Base-by-base conservation (phyloP, 2,888 invertebrate genomes). In the Cephalotes varians region DNA sequence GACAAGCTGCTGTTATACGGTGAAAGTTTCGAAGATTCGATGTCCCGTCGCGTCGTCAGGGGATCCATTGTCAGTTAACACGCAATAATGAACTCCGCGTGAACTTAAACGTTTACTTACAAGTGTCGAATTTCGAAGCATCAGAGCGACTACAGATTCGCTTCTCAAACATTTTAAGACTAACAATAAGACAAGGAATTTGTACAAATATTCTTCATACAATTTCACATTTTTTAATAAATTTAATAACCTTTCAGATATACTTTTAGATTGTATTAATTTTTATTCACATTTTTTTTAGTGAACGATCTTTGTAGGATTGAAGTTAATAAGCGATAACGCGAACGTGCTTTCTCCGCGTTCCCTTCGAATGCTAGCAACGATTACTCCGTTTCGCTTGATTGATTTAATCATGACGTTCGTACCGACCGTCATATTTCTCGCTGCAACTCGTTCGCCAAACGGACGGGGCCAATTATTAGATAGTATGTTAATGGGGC, bases 1-100 rank as follows among this genome's bases (percentile, higher is more conserved):
- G 74, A 64, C 84, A 60, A 77, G 87, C 87, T 83, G 77, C 65
- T 79, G 56, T 77, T 79, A 34, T 44, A 81, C 76, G 88, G 86
- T 85, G 82, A 86, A 81, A 79, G 81, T 79, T n/a, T n/a, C 72
- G 34, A 71, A 71, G 31, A 77, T 77, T 54, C 71, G 25, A 56
- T 85, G 79, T 73, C 64, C 64, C 40, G 60, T 56, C 51, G 28
- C 72, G 54, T 76, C 79, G 40, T 62, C 79, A 28, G 28, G 6
- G 12, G 6, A 34, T 18, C 56, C 34, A 79, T 40, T 77, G 73
- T 79, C 73, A 49, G 31, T 51, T 51, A 69, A 69, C 69, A 44
- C n/a, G 77, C 74, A 25, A 79, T 79, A 44, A 79, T 73, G 73
- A 56, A 56, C 7, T 6, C 21, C 18, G 40, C 21, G 44, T 51